Evolutionary conservation across 1,140 invertebrate genomes (phyloP), one percentile per base, ranked within the genome.

Genomic region (Thaumatotibia leucotreta): DNA sequence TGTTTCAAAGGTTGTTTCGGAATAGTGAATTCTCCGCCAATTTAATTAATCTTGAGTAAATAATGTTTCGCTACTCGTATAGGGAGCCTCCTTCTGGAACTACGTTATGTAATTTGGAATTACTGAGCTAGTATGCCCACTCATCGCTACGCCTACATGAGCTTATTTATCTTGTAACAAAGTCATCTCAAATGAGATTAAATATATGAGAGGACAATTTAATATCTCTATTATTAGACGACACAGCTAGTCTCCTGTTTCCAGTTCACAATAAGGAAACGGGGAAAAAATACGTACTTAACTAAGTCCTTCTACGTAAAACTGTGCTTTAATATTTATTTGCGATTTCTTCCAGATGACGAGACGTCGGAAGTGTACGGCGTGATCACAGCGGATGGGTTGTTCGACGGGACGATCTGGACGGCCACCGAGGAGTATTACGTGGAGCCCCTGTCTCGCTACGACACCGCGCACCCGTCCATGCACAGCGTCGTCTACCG

Each of bases 341-440:
- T 10, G n/a, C n/a, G 35, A 14, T 70, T 70, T 68, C 23, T 94
- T 94, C 1, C 93, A 97, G 96, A 95, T 92, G 96, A 97, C 75
- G 95, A 97, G 63, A 91, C 92, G n/a, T 94, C 96, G n/a, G 83
- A 93, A 63, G 96, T 98, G 24, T 94, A 96, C 76, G 97, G 97
- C 22, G 91, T 98, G 66, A 92, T 99, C 52, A 98, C 97, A 64
- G 92, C 93, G 52, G 95, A 97, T 61, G 97, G 97, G 65, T 91
- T 97, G 22, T 97, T 99, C 82, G 97, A 98, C 83, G 97, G 97
- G 14, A 96, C 95, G 22, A 95, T 98, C 66, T 93, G 93, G 69
- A 97, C 97, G 0, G 87, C 91, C 14, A 84, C 92, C 49, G 95
- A 97, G 71, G 95, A 97, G 66, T 96, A 95, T 89, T 97, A 97